Percentiles rank a stretch among this genome's conserved stretches.
These are phyloP conservation scores for Sorex maritimensis DNA, from an alignment of 2,797 vertebrate species.

Conservation along the genomic window DNA sequence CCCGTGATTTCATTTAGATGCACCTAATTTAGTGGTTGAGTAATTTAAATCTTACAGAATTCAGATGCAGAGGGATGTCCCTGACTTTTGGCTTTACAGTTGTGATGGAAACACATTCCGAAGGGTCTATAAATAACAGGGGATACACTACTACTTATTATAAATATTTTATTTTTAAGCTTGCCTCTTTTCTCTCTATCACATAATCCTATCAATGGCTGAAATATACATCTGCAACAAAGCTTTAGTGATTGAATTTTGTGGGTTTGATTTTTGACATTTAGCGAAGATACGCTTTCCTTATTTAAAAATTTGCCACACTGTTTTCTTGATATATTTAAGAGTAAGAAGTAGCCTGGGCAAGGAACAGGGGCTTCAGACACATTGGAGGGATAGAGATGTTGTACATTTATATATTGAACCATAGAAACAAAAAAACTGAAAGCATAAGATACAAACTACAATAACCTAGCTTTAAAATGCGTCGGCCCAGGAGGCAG, in stretches of 20 bases:
- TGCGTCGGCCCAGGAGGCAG: too few species aligned
- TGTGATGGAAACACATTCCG: slow-evolving; percentile 73
- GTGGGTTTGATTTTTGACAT: neutral
- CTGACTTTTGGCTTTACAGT: slow-evolving; percentile 79
- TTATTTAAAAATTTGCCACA: slow-evolving; percentile 77
- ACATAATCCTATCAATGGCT: slow-evolving; percentile 54
- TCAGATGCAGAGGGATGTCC: slow-evolving; percentile 76
- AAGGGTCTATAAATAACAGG: slow-evolving; percentile 82
- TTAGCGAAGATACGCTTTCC: neutral
- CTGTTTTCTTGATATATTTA: too few species aligned
- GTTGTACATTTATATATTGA: too few species aligned
- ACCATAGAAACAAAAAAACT: too few species aligned
- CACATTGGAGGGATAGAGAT: too few species aligned
- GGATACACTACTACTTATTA: slow-evolving; percentile 65
- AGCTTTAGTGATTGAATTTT: slow-evolving; percentile 49
- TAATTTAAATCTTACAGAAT: slow-evolving; percentile 81
- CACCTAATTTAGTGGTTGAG: slow-evolving; percentile 73
- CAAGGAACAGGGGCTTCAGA: too few species aligned
- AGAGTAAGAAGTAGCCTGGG: too few species aligned
- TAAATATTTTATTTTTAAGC: slow-evolving; percentile 87
- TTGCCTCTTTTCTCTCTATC: slow-evolving; percentile 77
- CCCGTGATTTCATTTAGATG: slow-evolving; percentile 82
- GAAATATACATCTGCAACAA: slow-evolving; percentile 78
- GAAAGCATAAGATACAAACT: too few species aligned
- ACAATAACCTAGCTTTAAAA: too few species aligned